Conservation (phyloP, 1,140 invertebrate genomes). For the Cydia amplana region DNA sequence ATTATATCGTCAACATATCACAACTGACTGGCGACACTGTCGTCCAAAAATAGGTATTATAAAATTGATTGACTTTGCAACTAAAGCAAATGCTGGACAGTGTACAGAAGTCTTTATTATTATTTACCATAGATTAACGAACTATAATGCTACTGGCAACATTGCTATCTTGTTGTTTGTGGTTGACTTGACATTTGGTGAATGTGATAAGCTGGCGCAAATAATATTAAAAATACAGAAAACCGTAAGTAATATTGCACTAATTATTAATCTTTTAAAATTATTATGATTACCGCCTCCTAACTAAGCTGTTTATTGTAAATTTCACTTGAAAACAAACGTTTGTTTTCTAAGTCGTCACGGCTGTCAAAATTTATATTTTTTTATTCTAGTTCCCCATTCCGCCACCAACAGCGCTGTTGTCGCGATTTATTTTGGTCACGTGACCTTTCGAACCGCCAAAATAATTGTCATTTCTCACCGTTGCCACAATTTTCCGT, state of each 20-base stretch:
- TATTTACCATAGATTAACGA: background rate
- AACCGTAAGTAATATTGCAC: slow-evolving; percentile 1
- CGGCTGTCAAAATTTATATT: slow-evolving; percentile 45
- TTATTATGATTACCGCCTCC: background rate
- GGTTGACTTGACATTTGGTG: background rate
- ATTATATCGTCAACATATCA: too few species aligned
- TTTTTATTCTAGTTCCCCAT: slow-evolving; percentile 52
- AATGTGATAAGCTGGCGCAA: slow-evolving; percentile 14
- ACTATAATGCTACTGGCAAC: slow-evolving; percentile 4
- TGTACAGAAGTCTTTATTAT: background rate
- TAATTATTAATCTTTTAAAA: background rate
- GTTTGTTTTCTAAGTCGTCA: slow-evolving; percentile 21
- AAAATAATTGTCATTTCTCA: slow-evolving; percentile 69
- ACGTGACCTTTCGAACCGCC: slow-evolving; percentile 74
- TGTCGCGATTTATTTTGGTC: slow-evolving; percentile 64
- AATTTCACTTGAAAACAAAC: slow-evolving; percentile 3
- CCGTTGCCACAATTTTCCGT: slow-evolving; percentile 45
- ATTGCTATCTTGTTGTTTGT: slow-evolving; percentile 18
- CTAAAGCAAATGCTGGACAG: background rate
- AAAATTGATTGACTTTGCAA: too few species aligned
- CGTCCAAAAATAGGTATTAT: too few species aligned
- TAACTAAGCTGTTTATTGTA: background rate
- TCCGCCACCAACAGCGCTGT: slow-evolving; percentile 41
- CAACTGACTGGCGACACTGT: too few species aligned
- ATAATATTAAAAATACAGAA: background rate